phyloP scores from a whole-genome alignment of 2,797 vertebrate species.

The Natrix natrix region DNA sequence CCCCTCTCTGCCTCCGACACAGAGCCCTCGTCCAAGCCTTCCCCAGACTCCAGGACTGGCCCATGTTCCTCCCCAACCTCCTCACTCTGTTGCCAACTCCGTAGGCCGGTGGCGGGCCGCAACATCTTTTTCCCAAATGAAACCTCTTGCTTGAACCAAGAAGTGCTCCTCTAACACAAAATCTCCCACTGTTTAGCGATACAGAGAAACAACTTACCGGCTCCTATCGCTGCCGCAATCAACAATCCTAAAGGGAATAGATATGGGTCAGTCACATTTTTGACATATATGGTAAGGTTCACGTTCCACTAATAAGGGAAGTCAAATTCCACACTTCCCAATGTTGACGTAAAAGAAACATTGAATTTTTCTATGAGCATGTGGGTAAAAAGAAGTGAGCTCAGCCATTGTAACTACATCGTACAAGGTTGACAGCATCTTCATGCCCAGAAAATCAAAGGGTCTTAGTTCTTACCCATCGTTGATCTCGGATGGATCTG shows the following conservation, averaged over 20 bases:
- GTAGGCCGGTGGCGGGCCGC: no score
- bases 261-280: neutral
- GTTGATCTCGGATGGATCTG: neutral
- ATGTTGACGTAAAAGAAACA: neutral
- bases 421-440: neutral
- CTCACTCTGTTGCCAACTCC: no score
- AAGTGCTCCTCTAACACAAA: neutral
- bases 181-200: neutral
- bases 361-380: neutral
- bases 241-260: neutral
- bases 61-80: no score
- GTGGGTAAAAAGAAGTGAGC: neutral
- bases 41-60: no score
- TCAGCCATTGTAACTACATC: neutral
- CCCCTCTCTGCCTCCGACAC: no score
- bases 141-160: neutral
- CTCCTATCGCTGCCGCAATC: rapidly evolving
- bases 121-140: no score
- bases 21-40: no score
- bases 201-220: neutral
- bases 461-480: neutral
- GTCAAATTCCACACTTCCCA: neutral
- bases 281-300: neutral
- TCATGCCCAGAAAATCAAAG: neutral
- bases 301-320: neutral